Base-by-base conservation (phyloP, 2,797 vertebrate genomes). In the Platyrinchus mystaceus region DNA sequence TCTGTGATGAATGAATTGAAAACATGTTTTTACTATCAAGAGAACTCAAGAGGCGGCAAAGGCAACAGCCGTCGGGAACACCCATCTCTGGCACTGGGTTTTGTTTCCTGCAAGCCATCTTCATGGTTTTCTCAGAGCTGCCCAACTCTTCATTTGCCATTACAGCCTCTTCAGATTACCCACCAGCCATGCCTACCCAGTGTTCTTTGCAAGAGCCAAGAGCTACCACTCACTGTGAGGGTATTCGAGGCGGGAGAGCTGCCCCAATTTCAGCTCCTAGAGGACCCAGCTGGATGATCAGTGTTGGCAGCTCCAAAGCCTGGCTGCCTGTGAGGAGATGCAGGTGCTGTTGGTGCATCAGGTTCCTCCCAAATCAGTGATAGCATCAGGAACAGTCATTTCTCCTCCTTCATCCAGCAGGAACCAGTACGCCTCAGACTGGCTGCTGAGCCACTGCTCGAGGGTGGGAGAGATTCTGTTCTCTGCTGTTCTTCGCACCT, bases 221-320 rank as follows among this genome's bases (percentile, higher is more conserved):
- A 68, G 22, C 46, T 92, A 22, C 14, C 46, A 39, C 32, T 30
- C 27, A 20, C 32, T 21, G 47, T n/a, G 39, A 50, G 43, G 9
- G 32, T 28, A 47, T 10, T 49, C 0, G 0, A 69, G 30, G 39
- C 5, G 2, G 30, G 63, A 77, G 37, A 52, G 23, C 58, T 67
- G 34, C 12, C 53, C 23, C 53, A 10, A 23, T 23, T 69, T 49
- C 58, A 50, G 27, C 64, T 41, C 58, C 87, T 60, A 70, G 32
- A 27, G 59, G 43, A 74, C 14, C 24, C 76, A 90, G 14, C 24
- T 41, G 67, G 55, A 32, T 12, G 46, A 46, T 17, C 21, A 11
- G 23, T 0, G 5, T 24, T n/a, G n/a, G 60, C 73, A 80, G 58
- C 59, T 58, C 60, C 55, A 2, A 62, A 70, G 53, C 41, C 46